Percentiles rank a stretch among this genome's conserved stretches.
phyloP scores from a whole-genome alignment of 2,888 invertebrate genomes.

The Mystacides longicornis region DNA sequence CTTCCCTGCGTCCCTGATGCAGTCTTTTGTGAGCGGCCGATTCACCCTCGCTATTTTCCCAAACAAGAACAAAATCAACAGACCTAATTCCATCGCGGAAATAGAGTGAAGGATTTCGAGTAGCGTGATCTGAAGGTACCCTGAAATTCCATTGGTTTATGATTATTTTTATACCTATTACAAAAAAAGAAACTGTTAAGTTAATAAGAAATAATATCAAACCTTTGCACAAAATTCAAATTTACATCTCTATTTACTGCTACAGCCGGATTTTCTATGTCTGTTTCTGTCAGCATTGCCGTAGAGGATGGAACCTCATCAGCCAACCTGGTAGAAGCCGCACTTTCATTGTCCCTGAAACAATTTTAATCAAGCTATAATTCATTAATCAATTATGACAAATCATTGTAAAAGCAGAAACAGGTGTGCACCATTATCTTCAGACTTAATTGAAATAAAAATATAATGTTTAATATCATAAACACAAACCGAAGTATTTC shows the following conservation, averaged over 20 bases:
- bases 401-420: no score
- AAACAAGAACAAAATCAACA: conserved; percentile 73
- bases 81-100: conserved; percentile 65
- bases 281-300: conserved; percentile 15
- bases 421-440: no score
- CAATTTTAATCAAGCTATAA: conserved; percentile 30
- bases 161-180: no score
- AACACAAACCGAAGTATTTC: background rate
- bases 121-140: conserved; percentile 39
- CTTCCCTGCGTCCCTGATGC: conserved; percentile 44
- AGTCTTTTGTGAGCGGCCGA: conserved; percentile 37
- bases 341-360: conserved; percentile 49
- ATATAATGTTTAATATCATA: no score
- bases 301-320: conserved; percentile 31
- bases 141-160: no score
- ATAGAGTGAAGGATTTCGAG: conserved; percentile 51
- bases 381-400: conserved; percentile 27
- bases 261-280: conserved; percentile 5
- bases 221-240: conserved; percentile 14
- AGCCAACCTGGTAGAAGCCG: conserved; percentile 44
- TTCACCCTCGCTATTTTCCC: conserved; percentile 60
- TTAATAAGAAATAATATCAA: background rate
- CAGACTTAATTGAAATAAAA: no score
- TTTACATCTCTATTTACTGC: conserved; percentile 12
- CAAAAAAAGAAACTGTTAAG: no score